phyloP scores from a whole-genome alignment of 2,797 vertebrate species.

The Tangara arthus region DNA sequence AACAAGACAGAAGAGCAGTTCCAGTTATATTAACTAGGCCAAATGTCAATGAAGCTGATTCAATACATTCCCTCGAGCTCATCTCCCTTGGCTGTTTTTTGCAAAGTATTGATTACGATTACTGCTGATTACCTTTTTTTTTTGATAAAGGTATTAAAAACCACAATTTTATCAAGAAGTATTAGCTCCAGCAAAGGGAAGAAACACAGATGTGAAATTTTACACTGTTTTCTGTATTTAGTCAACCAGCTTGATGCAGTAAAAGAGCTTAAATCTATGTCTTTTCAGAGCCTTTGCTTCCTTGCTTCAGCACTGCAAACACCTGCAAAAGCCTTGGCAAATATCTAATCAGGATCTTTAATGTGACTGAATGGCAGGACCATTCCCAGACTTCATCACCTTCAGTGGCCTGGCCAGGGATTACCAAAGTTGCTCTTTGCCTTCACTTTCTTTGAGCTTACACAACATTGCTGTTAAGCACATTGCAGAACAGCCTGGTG shows the following conservation, averaged over 20 bases:
- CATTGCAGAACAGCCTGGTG: constrained; percentile 42
- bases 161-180: background rate
- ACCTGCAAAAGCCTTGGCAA: constrained; percentile 12
- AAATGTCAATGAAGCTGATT: background rate
- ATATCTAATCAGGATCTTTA: constrained; percentile 6
- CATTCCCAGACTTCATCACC: background rate
- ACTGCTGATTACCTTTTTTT: background rate
- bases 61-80: background rate
- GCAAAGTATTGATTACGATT: background rate
- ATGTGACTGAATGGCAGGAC: background rate
- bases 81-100: background rate
- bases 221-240: background rate
- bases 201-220: background rate
- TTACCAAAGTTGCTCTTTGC: constrained; percentile 68
- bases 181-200: background rate
- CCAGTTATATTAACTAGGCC: background rate
- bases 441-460: constrained; percentile 62
- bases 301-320: background rate
- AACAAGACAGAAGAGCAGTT: background rate
- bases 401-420: background rate
- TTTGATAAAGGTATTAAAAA: background rate
- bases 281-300: background rate
- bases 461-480: constrained; percentile 38
- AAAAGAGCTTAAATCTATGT: background rate
- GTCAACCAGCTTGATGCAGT: background rate